Evolutionary conservation across 2,113 vertebrate species (phyloP), one percentile per base, ranked within the genome.

Genomic region (Oriolus oriolus): DNA sequence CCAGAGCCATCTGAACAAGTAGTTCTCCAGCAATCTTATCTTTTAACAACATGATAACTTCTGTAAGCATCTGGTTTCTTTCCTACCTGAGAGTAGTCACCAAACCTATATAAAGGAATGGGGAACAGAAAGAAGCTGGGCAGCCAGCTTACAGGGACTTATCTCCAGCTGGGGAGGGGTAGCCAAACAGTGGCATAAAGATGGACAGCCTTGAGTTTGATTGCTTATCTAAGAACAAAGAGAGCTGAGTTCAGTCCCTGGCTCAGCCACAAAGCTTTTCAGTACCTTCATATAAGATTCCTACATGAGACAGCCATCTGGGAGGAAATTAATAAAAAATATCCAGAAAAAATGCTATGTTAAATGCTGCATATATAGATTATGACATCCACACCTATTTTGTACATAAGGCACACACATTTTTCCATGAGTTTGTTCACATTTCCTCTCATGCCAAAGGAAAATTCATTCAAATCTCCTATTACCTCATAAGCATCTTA

Each of bases 101-200:
- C 47, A 84, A 89, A 56, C 3, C 24, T 37, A 3, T 24, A n/a
- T 19, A 92, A 86, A 90, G 27, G 37, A 85, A 42, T 8, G 15
- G 18, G 17, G 14, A 84, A 60, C 16, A 78, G 44, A 54, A 14
- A 22, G 27, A 74, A 84, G 27, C 39, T 52, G 17, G 4, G 12
- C 24, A 93, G 27, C 5, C 49, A 49, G 1, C 13, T 19, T 52
- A 76, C 12, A 64, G 17, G 13, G 13, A 50, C 28, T 50, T 2
- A 0, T 13, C n/a, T 37, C 28, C 30, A 24, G 26, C 9, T 75
- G 23, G 18, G 10, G 7, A 65, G 4, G 8, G 4, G 7, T 10
- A 59, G 28, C 10, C 10, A 37, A 85, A 57, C 22, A 47, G 24
- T 5, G 15, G n/a, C 41, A 30, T 37, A 44, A 5, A 37, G 31